A percentile compares a stretch with the other conserved stretches of the same genome.
phyloP scores from a whole-genome alignment of 2,888 invertebrate species.

The Lathronympha strigana region DNA sequence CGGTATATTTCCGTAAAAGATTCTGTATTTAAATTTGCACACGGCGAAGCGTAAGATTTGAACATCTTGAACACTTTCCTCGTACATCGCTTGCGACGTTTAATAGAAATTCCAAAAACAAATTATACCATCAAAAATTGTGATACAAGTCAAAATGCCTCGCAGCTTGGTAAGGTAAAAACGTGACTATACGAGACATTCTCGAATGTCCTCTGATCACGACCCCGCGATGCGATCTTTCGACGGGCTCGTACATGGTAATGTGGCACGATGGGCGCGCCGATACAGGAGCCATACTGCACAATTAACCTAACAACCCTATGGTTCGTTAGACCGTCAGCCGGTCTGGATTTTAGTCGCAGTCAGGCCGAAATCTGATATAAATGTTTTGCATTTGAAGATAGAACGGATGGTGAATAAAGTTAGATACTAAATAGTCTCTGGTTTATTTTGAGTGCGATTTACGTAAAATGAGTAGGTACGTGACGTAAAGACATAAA shows the following conservation, averaged over 20 bases:
- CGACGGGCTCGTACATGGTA: slow-evolving; percentile 61
- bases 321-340: slow-evolving; percentile 53
- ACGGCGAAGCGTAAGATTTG: slow-evolving; percentile 52
- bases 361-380: slow-evolving; percentile 17
- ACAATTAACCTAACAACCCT: slow-evolving; percentile 71
- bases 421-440: neutral
- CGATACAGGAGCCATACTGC: slow-evolving; percentile 51
- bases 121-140: slow-evolving; percentile 14
- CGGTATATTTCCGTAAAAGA: slow-evolving; percentile 61
- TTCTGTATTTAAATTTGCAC: slow-evolving; percentile 67
- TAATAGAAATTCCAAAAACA: slow-evolving; percentile 1
- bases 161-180: slow-evolving; percentile 59
- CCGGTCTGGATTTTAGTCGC: slow-evolving; percentile 11
- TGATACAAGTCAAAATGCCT: slow-evolving; percentile 17
- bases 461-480: slow-evolving; percentile 12
- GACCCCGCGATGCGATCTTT: slow-evolving; percentile 67
- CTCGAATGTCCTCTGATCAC: slow-evolving; percentile 69
- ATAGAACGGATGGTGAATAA: neutral
- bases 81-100: slow-evolving; percentile 52
- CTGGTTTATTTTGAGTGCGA: slow-evolving; percentile 12
- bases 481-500: slow-evolving; percentile 40
- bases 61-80: slow-evolving; percentile 52
- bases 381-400: neutral
- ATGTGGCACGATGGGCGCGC: slow-evolving; percentile 51
- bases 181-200: slow-evolving; percentile 70